Evolutionary conservation across 2,797 vertebrate species (phyloP).

Genomic region (Pelochelys cantorii): DNA sequence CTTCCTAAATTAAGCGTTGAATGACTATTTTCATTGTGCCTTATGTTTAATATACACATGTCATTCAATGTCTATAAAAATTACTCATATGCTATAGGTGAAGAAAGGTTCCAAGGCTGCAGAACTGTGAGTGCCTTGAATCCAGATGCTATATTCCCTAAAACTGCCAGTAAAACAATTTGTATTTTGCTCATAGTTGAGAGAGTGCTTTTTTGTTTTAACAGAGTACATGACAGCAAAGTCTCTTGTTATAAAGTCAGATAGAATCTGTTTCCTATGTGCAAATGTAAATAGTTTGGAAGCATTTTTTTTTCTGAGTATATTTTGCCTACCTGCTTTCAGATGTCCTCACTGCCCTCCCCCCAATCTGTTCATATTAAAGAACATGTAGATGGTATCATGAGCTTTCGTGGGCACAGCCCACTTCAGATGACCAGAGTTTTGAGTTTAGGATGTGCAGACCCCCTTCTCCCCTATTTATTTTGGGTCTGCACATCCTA

Average conservation of each 20-base stretch:
- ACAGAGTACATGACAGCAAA: not conserved
- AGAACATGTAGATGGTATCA: not conserved
- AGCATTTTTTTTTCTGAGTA: not conserved
- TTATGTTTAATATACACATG: not conserved
- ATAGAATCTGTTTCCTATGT: not conserved
- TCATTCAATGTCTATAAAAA: not conserved
- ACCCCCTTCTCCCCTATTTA: too few species aligned
- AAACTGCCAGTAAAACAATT: not conserved
- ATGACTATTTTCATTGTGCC: not conserved
- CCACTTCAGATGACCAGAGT: too few species aligned
- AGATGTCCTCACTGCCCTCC: not conserved
- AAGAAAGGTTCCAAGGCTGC: not conserved
- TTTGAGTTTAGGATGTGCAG: too few species aligned
- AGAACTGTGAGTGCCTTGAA: conserved; percentile 5
- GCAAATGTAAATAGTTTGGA: not conserved
- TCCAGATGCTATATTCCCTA: not conserved
- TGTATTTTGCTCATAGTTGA: not conserved
- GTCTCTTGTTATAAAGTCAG: not conserved
- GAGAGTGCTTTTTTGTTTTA: not conserved
- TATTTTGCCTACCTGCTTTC: conserved; percentile 29
- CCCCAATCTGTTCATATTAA: not conserved
- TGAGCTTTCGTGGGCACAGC: too few species aligned
- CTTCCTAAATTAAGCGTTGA: too few species aligned
- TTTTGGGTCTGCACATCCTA: too few species aligned
- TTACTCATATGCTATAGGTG: not conserved